Evolutionary conservation across 2,797 vertebrate genomes (phyloP).

Genomic region (Mastacembelus armatus): DNA sequence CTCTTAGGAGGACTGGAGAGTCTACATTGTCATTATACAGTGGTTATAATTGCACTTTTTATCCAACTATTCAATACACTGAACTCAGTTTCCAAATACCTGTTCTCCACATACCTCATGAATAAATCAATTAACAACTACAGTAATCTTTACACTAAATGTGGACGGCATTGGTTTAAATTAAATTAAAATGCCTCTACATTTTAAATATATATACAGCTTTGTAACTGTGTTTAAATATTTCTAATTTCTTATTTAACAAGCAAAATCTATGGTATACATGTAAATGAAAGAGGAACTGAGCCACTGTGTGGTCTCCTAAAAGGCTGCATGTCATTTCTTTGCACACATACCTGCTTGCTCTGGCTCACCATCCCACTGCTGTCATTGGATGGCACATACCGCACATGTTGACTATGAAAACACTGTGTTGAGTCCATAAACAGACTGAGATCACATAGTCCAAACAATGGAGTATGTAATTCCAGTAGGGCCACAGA

Average conservation of each 20-base stretch:
- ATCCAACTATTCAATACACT: neutral
- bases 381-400: constrained; percentile 32
- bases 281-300: constrained; percentile 26
- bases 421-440: constrained; percentile 45
- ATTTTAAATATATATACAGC: no score
- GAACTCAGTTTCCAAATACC: neutral
- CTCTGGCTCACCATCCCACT: neutral
- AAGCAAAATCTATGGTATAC: constrained; percentile 4
- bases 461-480: constrained; percentile 41
- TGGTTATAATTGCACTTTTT: neutral
- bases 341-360: constrained; percentile 2
- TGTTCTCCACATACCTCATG: neutral
- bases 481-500: constrained; percentile 9
- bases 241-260: constrained; percentile 7
- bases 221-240: no score
- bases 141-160: neutral
- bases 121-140: neutral
- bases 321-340: constrained; percentile 1
- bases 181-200: neutral
- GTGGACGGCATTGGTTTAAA: neutral
- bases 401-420: constrained; percentile 37
- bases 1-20: no score
- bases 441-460: constrained; percentile 42
- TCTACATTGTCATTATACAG: neutral
- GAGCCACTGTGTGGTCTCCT: neutral